These are phyloP conservation scores for Montifringilla adamsi DNA, from an alignment of 2,113 vertebrate species.

Conservation along the genomic window DNA sequence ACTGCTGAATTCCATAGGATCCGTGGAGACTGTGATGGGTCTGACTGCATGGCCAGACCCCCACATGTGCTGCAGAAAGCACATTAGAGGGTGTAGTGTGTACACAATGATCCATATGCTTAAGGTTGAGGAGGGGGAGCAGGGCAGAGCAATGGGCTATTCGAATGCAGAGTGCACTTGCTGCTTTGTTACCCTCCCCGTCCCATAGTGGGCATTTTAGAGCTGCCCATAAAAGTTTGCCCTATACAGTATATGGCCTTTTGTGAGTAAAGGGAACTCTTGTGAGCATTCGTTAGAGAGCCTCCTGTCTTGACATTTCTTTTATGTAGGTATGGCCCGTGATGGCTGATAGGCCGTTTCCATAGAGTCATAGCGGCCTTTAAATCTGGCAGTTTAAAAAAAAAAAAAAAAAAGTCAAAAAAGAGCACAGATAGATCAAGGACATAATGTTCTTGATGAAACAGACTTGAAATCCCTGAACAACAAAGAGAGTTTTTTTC, in stretches of 20 bases:
- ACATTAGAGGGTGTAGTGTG: too few relatives aligned
- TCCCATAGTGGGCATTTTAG: background rate
- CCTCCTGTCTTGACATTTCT: slow-evolving; percentile 39
- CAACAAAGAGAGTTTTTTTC: slow-evolving; percentile 58
- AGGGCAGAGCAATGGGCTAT: background rate
- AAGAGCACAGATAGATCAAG: slow-evolving; percentile 66
- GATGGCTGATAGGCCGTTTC: slow-evolving; percentile 27
- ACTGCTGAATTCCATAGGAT: background rate
- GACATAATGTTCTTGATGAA: slow-evolving; percentile 72
- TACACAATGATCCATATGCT: accelerated
- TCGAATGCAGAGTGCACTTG: background rate
- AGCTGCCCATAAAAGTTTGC: background rate
- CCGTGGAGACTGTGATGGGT: background rate
- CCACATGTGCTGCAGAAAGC: accelerated
- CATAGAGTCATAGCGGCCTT: background rate
- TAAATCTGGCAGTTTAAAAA: background rate
- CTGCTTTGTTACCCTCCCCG: accelerated
- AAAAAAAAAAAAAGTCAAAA: slow-evolving; percentile 24
- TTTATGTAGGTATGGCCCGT: slow-evolving; percentile 23
- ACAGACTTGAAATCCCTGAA: slow-evolving; percentile 65
- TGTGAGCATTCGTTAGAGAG: background rate
- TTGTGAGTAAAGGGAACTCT: background rate
- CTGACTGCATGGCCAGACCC: background rate
- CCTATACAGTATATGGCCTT: background rate
- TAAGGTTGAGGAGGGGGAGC: background rate